Conservation (phyloP, 1,140 invertebrate genomes). For the Portunus trituberculatus region DNA sequence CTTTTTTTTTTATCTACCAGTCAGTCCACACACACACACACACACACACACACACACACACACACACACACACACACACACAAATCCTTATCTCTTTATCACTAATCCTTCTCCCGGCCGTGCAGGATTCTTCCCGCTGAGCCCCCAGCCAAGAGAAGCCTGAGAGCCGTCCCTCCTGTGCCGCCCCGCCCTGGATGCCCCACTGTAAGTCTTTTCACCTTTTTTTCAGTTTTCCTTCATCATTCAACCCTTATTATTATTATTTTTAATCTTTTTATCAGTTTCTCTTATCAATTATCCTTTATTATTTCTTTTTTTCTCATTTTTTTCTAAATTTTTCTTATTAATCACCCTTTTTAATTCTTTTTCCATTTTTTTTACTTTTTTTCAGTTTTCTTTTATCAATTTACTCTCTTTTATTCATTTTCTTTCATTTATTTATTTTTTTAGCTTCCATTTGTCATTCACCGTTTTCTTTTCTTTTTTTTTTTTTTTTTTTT, state of each 20-base stretch:
- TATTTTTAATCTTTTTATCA: not conserved
- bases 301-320: not conserved
- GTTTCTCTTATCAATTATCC: not conserved
- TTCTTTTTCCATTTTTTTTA: not conserved
- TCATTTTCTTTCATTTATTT: not conserved
- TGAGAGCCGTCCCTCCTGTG: constrained; percentile 52
- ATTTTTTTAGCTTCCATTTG: not conserved
- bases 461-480: not conserved
- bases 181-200: constrained; percentile 54
- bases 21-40: not conserved
- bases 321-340: not conserved
- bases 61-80: not conserved
- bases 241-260: not conserved
- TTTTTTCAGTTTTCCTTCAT: not conserved
- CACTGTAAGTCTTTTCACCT: not conserved
- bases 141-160: constrained; percentile 29
- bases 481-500: no score
- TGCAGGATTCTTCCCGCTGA: constrained; percentile 42
- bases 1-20: not conserved
- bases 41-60: not conserved
- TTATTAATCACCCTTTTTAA: no score
- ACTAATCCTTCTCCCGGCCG: not conserved
- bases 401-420: not conserved
- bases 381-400: not conserved
- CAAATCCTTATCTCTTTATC: not conserved